Conservation (phyloP, 1,140 invertebrate species). For the Brachionus plicatilis region DNA sequence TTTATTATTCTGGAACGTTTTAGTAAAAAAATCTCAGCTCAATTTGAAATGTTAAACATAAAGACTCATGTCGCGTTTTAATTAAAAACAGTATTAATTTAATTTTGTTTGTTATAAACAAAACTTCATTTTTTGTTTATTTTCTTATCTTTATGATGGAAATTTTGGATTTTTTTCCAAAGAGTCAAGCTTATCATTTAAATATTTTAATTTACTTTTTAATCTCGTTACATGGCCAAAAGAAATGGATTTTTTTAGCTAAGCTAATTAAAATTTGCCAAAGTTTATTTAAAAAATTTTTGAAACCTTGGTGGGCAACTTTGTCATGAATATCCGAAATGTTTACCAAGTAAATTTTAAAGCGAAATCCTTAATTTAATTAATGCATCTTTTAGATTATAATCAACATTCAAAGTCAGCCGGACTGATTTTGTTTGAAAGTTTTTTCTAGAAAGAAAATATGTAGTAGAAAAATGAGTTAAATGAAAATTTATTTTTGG, state of each 20-base stretch:
- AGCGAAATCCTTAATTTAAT: neutral
- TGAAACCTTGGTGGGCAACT: too few species aligned
- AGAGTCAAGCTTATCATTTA: neutral
- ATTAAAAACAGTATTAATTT: neutral
- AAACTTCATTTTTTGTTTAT: neutral
- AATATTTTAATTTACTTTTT: neutral
- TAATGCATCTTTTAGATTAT: too few species aligned
- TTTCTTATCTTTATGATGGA: neutral
- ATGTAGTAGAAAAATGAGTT: neutral
- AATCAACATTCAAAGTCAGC: neutral
- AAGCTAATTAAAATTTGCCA: too few species aligned
- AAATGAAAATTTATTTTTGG: neutral
- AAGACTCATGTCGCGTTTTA: neutral
- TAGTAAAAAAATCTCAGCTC: neutral
- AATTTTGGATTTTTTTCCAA: neutral
- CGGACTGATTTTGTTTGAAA: neutral
- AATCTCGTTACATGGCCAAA: neutral
- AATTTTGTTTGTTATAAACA: neutral
- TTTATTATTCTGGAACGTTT: too few species aligned
- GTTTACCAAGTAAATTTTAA: neutral
- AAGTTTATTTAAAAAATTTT: neutral
- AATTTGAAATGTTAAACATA: neutral
- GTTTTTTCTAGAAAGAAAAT: neutral
- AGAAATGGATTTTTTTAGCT: neutral
- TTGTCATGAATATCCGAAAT: too few species aligned